Percentiles rank a stretch among this genome's conserved stretches.
Evolutionary conservation across 2,113 vertebrate genomes (phyloP).

Genomic region (Desmodus rotundus): DNA sequence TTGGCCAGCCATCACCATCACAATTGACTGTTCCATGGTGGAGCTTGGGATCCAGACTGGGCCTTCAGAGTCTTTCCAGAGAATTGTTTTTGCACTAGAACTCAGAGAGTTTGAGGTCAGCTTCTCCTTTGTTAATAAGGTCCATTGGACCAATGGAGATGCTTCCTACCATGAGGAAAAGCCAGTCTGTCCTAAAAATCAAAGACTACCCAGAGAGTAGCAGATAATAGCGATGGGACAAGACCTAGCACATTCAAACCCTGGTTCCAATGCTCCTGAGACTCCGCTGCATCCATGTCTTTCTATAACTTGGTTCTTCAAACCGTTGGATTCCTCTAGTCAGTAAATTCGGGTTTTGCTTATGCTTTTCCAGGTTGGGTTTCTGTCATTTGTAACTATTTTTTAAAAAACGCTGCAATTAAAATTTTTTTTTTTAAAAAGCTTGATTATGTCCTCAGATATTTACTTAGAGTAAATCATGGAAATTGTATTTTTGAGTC

Average conservation of each 20-base stretch:
- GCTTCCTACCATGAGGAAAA: not conserved
- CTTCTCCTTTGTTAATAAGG: not conserved
- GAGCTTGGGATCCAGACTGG: not conserved
- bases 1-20: not conserved
- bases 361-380: not conserved
- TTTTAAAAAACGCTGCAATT: not conserved
- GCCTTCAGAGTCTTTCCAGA: not conserved
- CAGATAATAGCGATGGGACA: not conserved
- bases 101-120: not conserved
- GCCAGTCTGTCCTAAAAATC: not conserved
- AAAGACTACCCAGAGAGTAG: not conserved
- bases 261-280: not conserved
- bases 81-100: not conserved
- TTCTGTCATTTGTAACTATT: not conserved
- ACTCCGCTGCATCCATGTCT: accelerated
- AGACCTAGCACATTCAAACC: not conserved
- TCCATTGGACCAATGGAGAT: not conserved
- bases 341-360: not conserved
- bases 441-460: not conserved
- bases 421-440: not conserved
- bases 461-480: not conserved
- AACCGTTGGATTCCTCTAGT: not conserved
- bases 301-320: not conserved
- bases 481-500: not conserved
- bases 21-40: not conserved